Evolutionary conservation across 2,113 vertebrate genomes (phyloP).

Genomic region (Aegithalos caudatus): DNA sequence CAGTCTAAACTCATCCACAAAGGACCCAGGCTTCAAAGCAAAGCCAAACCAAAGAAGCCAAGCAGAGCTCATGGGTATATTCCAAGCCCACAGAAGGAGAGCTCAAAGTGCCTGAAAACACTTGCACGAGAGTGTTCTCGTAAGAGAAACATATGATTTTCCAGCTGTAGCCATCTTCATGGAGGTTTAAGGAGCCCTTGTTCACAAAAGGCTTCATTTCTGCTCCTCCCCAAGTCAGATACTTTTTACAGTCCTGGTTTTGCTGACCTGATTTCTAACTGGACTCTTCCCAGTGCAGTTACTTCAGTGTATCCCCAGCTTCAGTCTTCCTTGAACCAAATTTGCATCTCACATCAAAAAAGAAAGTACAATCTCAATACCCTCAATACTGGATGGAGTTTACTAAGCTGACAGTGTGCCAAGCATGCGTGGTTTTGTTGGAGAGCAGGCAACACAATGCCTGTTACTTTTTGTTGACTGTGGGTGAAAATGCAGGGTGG

Average conservation of each 20-base stretch:
- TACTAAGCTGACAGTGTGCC: background rate
- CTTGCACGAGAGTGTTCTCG: background rate
- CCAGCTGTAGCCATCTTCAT: background rate
- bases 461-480: background rate
- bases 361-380: background rate
- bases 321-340: background rate
- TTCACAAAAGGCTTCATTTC: background rate
- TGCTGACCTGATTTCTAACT: background rate
- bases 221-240: background rate
- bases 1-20: background rate
- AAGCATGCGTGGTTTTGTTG: background rate
- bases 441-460: background rate
- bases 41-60: conserved; percentile 39
- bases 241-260: background rate
- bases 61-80: conserved; percentile 8
- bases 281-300: background rate
- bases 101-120: conserved; percentile 6
- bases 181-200: background rate
- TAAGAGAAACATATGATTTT: conserved; percentile 25
- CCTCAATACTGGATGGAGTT: background rate
- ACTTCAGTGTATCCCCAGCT: background rate
- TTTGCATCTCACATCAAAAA: background rate
- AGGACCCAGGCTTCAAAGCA: background rate
- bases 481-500: background rate
- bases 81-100: conserved; percentile 33